These are phyloP conservation scores for Hylaeus anthracinus DNA, from an alignment of 1,140 invertebrate species.

Conservation along the genomic window DNA sequence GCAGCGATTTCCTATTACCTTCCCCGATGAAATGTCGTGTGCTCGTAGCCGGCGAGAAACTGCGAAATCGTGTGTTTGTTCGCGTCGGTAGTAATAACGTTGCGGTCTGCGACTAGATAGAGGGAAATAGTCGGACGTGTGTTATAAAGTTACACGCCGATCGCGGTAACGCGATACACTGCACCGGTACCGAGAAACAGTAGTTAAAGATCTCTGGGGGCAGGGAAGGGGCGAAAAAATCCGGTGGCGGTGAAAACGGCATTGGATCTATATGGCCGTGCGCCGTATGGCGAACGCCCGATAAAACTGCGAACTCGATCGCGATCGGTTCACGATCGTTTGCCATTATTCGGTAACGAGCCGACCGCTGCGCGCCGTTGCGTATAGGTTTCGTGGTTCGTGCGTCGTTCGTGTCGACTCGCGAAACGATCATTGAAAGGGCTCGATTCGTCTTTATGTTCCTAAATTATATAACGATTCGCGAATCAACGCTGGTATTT, in stretches of 20 bases:
- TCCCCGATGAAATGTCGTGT: slow-evolving; percentile 24
- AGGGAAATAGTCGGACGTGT: slow-evolving; percentile 32
- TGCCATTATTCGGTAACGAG: neutral
- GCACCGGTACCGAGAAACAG: slow-evolving; percentile 28
- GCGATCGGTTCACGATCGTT: neutral
- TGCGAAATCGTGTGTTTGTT: slow-evolving; percentile 34
- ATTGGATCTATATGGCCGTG: slow-evolving; percentile 13
- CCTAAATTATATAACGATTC: neutral
- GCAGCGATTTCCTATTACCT: slow-evolving; percentile 14
- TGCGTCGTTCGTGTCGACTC: neutral
- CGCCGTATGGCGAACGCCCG: neutral
- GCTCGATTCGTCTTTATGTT: neutral
- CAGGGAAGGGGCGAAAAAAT: neutral
- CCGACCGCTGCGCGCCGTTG: neutral
- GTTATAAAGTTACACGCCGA: slow-evolving; percentile 42
- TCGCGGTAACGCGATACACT: slow-evolving; percentile 46
- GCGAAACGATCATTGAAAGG: neutral
- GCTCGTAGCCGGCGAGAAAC: slow-evolving; percentile 12
- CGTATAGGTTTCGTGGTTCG: neutral
- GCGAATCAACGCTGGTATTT: neutral
- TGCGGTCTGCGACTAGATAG: slow-evolving; percentile 36
- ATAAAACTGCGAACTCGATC: slow-evolving; percentile 5
- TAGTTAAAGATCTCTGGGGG: slow-evolving; percentile 28
- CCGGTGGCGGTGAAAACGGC: slow-evolving; percentile 32
- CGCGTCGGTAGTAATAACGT: slow-evolving; percentile 38